Percentiles rank a stretch among this genome's conserved stretches.
Conservation (phyloP, 2,113 vertebrate genomes). For the Dipodomys spectabilis region DNA sequence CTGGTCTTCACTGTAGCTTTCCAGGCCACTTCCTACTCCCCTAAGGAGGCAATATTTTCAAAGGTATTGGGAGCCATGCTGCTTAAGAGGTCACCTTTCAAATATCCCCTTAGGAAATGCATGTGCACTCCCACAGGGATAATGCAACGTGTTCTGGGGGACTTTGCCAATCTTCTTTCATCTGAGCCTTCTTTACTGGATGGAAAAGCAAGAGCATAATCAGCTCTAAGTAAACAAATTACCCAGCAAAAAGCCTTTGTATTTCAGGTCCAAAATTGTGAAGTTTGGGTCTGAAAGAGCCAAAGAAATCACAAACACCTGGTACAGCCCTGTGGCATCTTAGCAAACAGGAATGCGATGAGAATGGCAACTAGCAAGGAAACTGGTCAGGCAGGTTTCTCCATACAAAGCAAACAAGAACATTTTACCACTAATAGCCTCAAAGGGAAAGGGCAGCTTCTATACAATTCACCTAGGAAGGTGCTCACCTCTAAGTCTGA, state of each 20-base stretch:
- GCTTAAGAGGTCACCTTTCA: constrained; percentile 56
- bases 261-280: constrained; percentile 45
- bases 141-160: not conserved
- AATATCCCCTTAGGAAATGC: not conserved
- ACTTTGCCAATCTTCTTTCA: constrained; percentile 44
- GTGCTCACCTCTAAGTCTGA: not conserved
- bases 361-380: constrained; percentile 26
- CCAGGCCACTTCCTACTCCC: not conserved
- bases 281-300: constrained; percentile 32
- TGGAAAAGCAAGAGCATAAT: constrained; percentile 41
- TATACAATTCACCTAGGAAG: not conserved
- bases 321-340: not conserved
- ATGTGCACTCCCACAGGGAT: not conserved
- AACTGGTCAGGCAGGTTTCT: constrained; percentile 67
- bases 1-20: not conserved
- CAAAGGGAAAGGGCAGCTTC: constrained; percentile 37
- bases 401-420: constrained; percentile 48
- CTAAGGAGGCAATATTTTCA: not conserved
- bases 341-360: constrained; percentile 15
- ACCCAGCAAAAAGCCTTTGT: constrained; percentile 15
- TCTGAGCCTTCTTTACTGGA: not conserved
- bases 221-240: constrained; percentile 58
- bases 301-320: constrained; percentile 49
- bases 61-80: constrained; percentile 28
- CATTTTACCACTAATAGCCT: constrained; percentile 18